Percentiles rank a stretch among this genome's conserved stretches.
phyloP scores from a whole-genome alignment of 2,888 invertebrate genomes.

The Phaedon cochleariae region DNA sequence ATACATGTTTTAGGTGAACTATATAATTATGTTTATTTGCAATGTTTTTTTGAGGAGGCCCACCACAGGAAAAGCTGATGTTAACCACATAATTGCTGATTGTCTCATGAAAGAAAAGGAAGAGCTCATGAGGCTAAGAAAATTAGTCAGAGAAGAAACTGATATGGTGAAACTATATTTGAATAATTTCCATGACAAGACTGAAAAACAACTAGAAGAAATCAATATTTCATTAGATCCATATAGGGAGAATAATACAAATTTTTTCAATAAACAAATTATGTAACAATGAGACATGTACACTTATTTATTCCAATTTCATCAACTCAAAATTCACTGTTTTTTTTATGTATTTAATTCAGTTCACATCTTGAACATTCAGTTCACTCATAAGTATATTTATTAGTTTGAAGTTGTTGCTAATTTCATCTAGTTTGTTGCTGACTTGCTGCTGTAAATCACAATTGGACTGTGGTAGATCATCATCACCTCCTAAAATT shows the following conservation, averaged over 20 bases:
- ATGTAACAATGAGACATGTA: not conserved
- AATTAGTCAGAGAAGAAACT: slow-evolving; percentile 22
- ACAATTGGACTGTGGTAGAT: not conserved
- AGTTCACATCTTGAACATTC: not conserved
- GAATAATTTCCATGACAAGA: slow-evolving; percentile 15
- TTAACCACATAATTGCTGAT: slow-evolving; percentile 21
- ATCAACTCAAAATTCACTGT: not conserved
- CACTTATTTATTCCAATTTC: not conserved
- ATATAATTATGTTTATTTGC: not conserved
- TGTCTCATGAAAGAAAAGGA: slow-evolving; percentile 20
- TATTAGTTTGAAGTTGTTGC: not conserved
- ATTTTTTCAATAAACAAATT: not conserved
- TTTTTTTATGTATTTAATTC: not conserved
- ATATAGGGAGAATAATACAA: not conserved
- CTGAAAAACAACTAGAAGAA: slow-evolving; percentile 18
- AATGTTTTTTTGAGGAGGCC: slow-evolving; percentile 27
- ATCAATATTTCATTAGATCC: not conserved
- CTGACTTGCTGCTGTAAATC: not conserved
- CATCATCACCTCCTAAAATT: not conserved
- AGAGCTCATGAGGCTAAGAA: slow-evolving; percentile 22
- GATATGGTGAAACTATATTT: slow-evolving; percentile 11
- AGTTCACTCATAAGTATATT: not conserved
- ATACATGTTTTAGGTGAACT: no score
- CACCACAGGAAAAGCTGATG: slow-evolving; percentile 25
- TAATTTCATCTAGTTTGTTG: not conserved